Evolutionary conservation across 2,797 vertebrate species (phyloP).

Genomic region (Echeneis naucrates): DNA sequence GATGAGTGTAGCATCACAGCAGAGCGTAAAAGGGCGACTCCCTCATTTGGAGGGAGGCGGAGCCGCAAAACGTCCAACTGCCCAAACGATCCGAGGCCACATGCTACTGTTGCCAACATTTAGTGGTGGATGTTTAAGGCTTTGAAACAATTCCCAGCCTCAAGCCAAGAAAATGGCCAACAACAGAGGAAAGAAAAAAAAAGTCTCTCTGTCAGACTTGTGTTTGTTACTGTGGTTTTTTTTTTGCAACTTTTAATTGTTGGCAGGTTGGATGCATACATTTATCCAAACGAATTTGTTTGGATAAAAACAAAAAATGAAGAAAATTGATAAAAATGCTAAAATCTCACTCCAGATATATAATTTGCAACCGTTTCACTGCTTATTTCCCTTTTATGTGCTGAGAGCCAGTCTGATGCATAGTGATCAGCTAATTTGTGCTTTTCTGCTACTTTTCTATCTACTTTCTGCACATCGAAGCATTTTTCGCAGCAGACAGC

Average conservation of each 20-base stretch:
- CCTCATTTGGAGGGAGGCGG: neutral
- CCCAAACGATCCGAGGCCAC: conserved; percentile 29
- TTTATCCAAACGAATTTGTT: too few relatives aligned
- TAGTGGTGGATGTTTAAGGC: conserved; percentile 9
- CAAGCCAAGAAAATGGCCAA: neutral
- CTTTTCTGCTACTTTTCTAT: neutral
- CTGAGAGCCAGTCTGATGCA: neutral
- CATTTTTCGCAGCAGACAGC: neutral
- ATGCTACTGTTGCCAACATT: conserved; percentile 26
- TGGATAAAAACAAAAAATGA: too few relatives aligned
- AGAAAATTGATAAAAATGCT: too few relatives aligned
- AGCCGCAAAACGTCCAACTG: conserved; percentile 28
- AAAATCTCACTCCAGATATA: neutral
- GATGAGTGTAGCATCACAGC: neutral
- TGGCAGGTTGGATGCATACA: too few relatives aligned
- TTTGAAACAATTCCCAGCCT: neutral
- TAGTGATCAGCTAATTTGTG: neutral
- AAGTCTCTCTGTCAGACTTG: too few relatives aligned
- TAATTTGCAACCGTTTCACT: neutral
- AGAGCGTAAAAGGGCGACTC: conserved; percentile 4
- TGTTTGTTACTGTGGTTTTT: too few relatives aligned
- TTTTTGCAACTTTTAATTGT: too few relatives aligned
- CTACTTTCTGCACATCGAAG: neutral
- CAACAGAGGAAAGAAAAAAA: neutral
- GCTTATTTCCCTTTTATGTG: neutral